Evolutionary conservation across 1,140 invertebrate genomes (phyloP), one percentile per base, ranked within the genome.

Genomic region (Brachionus koreanus): DNA sequence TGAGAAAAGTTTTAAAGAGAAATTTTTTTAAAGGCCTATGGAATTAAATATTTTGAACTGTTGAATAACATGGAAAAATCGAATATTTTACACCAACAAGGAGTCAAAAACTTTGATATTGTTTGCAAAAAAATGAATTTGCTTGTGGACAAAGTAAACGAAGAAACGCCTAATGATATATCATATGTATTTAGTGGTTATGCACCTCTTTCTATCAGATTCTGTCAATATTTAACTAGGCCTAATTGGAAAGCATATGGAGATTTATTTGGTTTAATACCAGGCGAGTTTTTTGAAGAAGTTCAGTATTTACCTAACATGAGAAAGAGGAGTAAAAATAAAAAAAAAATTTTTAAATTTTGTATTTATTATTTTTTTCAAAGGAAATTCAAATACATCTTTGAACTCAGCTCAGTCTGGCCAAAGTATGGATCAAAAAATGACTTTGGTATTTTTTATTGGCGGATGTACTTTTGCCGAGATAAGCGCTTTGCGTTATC

Each of bases 391-490:
- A 33, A 85, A 87, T 9, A 86, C 85, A 16, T 89, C 89, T 5
- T 85, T 87, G 42, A 86, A 88, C 84, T 89, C 88, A 57, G 86
- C 84, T 75, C 83, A 84, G 7, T 84, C 83, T 6, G n/a, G 23
- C 2, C 42, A 63, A 43, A 81, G 12, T 33, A 29, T 37, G 16
- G 89, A 90, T 42, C 88, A 88, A 84, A 89, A 88, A 85, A 92
- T 95, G 0, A 92, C 96, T n/a, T 87, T 98, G 5, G 94, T 98
- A 0, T 95, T 97, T 86, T 97, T 98, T 86, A 92, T 98, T 23
- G 96, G 97, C 10, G 97, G 97, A 2, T 96, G 95, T 86, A 98
- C 96, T 0, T 97, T 93, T 90, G 94, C 95, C 3, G 97, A 98
- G 87, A 91, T 98, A 85, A 94, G 96, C 2, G 95, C 95, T 0